Evolutionary conservation across 1,140 invertebrate species (phyloP), one percentile per base, ranked within the genome.

Genomic region (Meloidogyne chitwoodi): DNA sequence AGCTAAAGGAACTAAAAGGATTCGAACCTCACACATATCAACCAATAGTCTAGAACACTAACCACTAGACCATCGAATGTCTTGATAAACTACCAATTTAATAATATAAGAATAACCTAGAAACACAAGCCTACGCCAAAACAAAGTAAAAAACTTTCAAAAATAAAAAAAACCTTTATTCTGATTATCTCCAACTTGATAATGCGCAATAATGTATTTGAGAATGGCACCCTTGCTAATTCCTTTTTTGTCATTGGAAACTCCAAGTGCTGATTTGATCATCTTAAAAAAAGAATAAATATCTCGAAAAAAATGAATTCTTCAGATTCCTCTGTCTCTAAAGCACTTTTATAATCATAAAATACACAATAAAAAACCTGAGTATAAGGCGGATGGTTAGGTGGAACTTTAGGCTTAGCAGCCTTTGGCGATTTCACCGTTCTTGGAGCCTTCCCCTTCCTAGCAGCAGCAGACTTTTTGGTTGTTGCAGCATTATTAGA

Each of bases 161-260:
- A 26, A 77, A 44, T 4, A 44, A 14, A 1, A 5, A 80, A 27
- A 79, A 81, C 80, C 19, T 48, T 38, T 44, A 12, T 38, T 61
- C 16, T 70, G 34, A 29, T 82, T 79, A 16, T 62, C 80, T 62
- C 80, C 79, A 3, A 81, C 77, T n/a, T 81, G 75, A 38, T 81
- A 82, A 63, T 81, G 75, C 19, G n/a, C n/a, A 8, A 69, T 26
- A 16, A 81, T 83, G 79, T 80, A 81, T 22, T 81, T 81, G 29
- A 82, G 68, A 63, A 81, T 81, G 26, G 79, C 79, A 16, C 19
- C 75, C 48, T 64, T 44, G 66, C 74, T 78, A 34, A 81, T 26
- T 31, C 79, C 79, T 27, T 82, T 81, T 34, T 65, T 79, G 26
- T 81, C 79, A 72, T 81, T 81, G 16, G 83, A 56, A 4, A 75